Percentiles rank a stretch among this genome's conserved stretches.
These are phyloP conservation scores for Meriones unguiculatus DNA, from an alignment of 2,113 vertebrate species.

Conservation along the genomic window DNA sequence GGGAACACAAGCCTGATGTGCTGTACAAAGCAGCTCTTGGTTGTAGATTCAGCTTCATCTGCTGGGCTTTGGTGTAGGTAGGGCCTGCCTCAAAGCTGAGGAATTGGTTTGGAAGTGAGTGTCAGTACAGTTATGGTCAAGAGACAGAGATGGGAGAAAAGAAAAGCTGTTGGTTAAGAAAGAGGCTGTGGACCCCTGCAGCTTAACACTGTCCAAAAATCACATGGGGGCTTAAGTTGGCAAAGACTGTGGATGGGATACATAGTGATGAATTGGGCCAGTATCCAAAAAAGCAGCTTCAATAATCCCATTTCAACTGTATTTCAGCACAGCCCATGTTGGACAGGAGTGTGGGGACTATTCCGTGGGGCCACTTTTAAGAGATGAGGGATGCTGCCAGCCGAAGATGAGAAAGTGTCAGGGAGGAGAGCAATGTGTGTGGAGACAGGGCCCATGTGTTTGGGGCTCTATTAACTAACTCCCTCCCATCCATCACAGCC, in stretches of 20 bases:
- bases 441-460: conserved; percentile 84
- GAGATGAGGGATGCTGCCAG: conserved; percentile 51
- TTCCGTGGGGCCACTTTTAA: conserved; percentile 29
- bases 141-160: conserved; percentile 5
- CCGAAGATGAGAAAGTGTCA: conserved; percentile 30
- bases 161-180: not conserved
- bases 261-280: not conserved
- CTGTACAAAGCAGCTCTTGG: not conserved
- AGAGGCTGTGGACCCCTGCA: not conserved
- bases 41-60: not conserved
- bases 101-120: not conserved
- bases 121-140: not conserved
- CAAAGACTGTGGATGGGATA: not conserved
- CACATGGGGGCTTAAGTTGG: not conserved
- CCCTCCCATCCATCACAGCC: conserved; percentile 81
- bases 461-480: conserved; percentile 83
- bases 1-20: not conserved
- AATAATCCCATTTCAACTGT: not conserved
- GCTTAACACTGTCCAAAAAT: not conserved
- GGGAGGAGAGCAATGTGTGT: not conserved
- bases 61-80: not conserved
- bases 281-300: not conserved
- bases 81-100: not conserved
- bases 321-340: not conserved
- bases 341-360: not conserved